Evolutionary conservation across 1,140 invertebrate genomes (phyloP).

Genomic region (Drosophila trapezifrons): DNA sequence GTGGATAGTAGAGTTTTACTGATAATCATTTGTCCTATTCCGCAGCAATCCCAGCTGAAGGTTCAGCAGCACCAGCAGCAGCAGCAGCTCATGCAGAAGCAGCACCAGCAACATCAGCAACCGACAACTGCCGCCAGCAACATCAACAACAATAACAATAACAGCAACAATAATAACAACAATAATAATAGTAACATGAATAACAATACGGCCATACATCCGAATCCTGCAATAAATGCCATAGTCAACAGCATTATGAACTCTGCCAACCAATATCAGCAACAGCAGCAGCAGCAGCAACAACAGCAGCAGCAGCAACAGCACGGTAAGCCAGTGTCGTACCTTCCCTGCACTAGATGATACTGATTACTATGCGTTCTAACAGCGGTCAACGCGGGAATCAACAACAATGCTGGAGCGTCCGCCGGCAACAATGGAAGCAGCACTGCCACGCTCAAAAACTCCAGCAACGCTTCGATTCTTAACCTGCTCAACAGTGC

Average conservation of each 20-base stretch:
- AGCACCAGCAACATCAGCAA: constrained; percentile 50
- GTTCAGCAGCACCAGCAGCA: constrained; percentile 73
- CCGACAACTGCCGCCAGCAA: constrained; percentile 53
- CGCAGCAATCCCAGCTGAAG: constrained; percentile 87
- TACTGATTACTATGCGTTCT: neutral
- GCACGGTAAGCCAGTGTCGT: constrained; percentile 43
- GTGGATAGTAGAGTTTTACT: neutral
- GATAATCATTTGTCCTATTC: constrained; percentile 8
- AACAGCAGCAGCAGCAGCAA: constrained; percentile 86
- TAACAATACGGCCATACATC: constrained; percentile 86
- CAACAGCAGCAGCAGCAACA: constrained; percentile 88
- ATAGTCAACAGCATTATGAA: constrained; percentile 92
- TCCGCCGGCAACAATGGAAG: constrained; percentile 56
- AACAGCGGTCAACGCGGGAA: constrained; percentile 18
- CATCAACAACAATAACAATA: constrained; percentile 50
- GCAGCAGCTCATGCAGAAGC: constrained; percentile 68
- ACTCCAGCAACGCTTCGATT: constrained; percentile 88
- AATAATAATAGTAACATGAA: constrained; percentile 75
- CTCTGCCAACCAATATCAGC: constrained; percentile 90
- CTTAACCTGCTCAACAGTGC: constrained; percentile 90
- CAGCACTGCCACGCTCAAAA: constrained; percentile 78
- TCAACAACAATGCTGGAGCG: constrained; percentile 38
- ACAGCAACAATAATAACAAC: constrained; percentile 53
- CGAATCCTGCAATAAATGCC: constrained; percentile 90
- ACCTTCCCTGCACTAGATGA: too few relatives aligned